A percentile compares a stretch with the other conserved stretches of the same genome.
Evolutionary conservation across 2,113 vertebrate genomes (phyloP).

Genomic region (Agelaius tricolor): DNA sequence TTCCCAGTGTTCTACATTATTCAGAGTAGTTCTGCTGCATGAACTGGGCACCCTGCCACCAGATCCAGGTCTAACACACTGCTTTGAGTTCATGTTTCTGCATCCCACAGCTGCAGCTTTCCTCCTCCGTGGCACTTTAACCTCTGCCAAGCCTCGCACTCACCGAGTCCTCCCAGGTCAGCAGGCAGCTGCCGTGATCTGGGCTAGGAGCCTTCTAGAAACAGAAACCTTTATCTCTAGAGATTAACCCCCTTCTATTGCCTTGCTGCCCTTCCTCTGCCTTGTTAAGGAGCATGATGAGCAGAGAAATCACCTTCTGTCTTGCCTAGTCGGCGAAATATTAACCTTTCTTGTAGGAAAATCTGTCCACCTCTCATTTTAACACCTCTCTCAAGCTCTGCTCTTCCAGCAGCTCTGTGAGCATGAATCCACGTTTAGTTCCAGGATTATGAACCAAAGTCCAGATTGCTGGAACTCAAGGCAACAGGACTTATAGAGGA

Average conservation of each 20-base stretch:
- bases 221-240: not conserved
- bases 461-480: slow-evolving; percentile 20
- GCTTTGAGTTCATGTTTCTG: not conserved
- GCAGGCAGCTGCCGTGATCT: not conserved
- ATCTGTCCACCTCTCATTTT: not conserved
- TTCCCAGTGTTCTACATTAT: slow-evolving; percentile 47
- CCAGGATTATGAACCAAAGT: slow-evolving; percentile 30
- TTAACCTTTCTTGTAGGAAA: not conserved
- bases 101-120: not conserved
- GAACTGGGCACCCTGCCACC: slow-evolving; percentile 45
- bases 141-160: not conserved
- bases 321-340: not conserved
- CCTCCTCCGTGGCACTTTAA: not conserved
- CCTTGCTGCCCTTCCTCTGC: not conserved
- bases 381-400: not conserved
- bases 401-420: not conserved
- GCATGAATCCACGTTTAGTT: not conserved
- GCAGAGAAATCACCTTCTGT: not conserved
- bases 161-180: not conserved
- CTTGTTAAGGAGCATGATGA: not conserved
- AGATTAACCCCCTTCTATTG: not conserved
- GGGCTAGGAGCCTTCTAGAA: not conserved
- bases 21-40: slow-evolving; percentile 56
- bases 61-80: not conserved
- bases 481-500: slow-evolving; percentile 8